Percentiles rank a stretch among this genome's conserved stretches.
These are phyloP conservation scores for Tringa solitaria DNA, from an alignment of 2,113 vertebrate genomes.

Conservation along the genomic window DNA sequence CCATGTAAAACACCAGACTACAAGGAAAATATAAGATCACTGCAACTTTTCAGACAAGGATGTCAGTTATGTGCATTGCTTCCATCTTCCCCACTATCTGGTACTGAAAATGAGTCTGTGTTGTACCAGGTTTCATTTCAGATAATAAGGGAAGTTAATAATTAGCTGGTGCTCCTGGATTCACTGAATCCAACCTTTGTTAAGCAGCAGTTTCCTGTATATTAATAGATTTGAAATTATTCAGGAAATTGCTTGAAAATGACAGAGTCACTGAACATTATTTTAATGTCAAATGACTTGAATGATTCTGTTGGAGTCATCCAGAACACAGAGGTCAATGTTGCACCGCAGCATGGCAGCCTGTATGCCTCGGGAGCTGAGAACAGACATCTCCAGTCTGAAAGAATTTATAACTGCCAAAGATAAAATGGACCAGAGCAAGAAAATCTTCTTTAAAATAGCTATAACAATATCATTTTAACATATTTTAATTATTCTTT, in stretches of 20 bases:
- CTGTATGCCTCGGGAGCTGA: background rate
- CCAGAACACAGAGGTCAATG: slow-evolving; percentile 56
- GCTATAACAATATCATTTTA: background rate
- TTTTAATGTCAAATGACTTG: slow-evolving; percentile 73
- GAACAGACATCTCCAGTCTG: background rate
- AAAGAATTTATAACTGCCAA: background rate
- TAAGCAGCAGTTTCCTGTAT: slow-evolving; percentile 73
- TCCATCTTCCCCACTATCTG: slow-evolving; percentile 37
- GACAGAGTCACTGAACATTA: slow-evolving; percentile 68
- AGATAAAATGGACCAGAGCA: background rate
- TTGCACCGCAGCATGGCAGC: background rate
- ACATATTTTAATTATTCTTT: background rate
- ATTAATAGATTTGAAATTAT: slow-evolving; percentile 78
- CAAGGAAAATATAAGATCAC: background rate
- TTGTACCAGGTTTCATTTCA: slow-evolving; percentile 48
- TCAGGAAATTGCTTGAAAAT: slow-evolving; percentile 78
- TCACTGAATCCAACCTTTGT: slow-evolving; percentile 69
- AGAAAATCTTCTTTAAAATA: background rate
- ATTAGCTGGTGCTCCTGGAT: slow-evolving; percentile 64
- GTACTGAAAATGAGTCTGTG: slow-evolving; percentile 51
- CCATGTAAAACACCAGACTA: background rate
- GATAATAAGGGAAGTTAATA: slow-evolving; percentile 69
- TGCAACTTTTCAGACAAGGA: background rate
- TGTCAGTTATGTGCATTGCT: background rate
- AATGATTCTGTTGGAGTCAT: slow-evolving; percentile 64